Evolutionary conservation across 2,888 invertebrate genomes (phyloP).

Genomic region (Eupithecia subumbrata): DNA sequence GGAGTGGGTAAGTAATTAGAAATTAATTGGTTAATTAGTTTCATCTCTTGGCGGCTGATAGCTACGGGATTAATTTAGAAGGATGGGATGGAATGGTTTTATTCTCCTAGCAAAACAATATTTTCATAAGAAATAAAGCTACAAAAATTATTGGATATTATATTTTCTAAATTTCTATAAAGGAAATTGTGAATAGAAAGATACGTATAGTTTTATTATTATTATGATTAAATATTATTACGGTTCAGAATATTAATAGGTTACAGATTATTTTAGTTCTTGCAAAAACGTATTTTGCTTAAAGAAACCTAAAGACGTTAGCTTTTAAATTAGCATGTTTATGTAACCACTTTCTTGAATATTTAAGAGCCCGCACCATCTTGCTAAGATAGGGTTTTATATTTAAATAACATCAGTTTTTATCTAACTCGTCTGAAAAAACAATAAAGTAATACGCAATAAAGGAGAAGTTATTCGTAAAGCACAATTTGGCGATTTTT

Average conservation of each 20-base stretch:
- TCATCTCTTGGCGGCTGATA: not conserved
- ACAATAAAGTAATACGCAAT: not conserved
- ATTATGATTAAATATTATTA: no score
- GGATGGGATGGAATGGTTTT: not conserved
- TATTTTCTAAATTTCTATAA: no score
- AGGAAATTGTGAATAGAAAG: no score
- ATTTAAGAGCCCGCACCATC: not conserved
- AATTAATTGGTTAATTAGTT: not conserved
- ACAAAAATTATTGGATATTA: no score
- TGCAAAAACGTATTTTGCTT: not conserved
- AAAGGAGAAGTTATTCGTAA: not conserved
- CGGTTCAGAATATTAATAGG: not conserved
- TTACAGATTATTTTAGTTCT: not conserved
- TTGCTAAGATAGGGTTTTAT: not conserved
- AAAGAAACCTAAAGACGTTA: not conserved
- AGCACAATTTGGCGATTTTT: not conserved
- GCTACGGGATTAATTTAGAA: not conserved
- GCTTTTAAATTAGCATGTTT: not conserved
- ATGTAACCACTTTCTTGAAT: not conserved
- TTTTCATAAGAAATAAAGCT: not conserved
- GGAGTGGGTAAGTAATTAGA: constrained; percentile 34
- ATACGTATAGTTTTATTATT: not conserved
- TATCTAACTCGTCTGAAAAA: not conserved
- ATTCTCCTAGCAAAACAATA: not conserved
- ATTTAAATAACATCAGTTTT: not conserved